Evolutionary conservation across 1,140 invertebrate genomes (phyloP), one percentile per base, ranked within the genome.

Genomic region (Maniola jurtina): DNA sequence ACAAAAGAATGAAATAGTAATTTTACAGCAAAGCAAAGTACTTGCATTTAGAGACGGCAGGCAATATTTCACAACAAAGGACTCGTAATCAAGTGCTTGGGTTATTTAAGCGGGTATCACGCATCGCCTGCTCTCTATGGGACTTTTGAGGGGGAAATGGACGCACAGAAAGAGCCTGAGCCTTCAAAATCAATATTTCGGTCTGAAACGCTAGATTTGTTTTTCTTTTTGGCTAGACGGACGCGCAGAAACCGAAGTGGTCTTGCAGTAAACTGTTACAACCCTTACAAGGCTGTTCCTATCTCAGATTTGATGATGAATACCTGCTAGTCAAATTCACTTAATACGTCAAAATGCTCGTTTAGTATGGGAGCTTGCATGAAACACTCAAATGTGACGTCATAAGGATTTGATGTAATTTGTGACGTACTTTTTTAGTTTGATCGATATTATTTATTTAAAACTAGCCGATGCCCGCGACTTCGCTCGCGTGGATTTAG

Each of bases 81-180:
- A 58, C 34, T 11, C 38, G 48, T 66, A 59, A 66, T 60, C 36
- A 48, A 66, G 64, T 66, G 64, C 57, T 33, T 6, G 59, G 59
- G 59, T 60, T 66, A 58, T 59, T 59, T 59, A 65, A 66, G 57
- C 64, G 57, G 13, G 47, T 45, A 66, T 59, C 64, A 66, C 57
- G 64, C 64, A 66, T 66, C 64, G 57, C 56, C 57, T 42, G 36
- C 56, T 60, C 64, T 45, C 64, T 66, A 54, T 66, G 48, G 38
- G 14, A 57, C 13, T 38, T 57, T 52, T 54, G 47, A 60, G 35
- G 64, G 57, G 56, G 60, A 60, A 66, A 66, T 45, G 57, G 35
- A 59, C 64, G 64, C n/a, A 25, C 40, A n/a, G 10, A 57, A 34
- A 57, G 14, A 57, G 62, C 35, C 45, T 65, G 13, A 6, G 45